These are phyloP conservation scores for Phrynocephalus versicolor DNA, from an alignment of 2,113 vertebrate genomes.

Conservation along the genomic window DNA sequence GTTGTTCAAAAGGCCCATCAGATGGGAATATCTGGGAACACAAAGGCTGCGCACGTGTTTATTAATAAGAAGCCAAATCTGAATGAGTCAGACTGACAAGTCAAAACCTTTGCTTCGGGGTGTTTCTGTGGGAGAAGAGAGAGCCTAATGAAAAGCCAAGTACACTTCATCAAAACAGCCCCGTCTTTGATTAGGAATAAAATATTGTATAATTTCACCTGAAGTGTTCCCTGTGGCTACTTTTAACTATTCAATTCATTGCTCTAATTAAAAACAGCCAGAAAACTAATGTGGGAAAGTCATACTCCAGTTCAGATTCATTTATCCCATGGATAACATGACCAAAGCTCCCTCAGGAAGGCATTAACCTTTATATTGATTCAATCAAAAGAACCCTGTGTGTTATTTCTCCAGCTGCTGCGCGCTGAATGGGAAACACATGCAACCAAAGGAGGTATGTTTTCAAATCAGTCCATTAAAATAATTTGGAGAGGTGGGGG, in stretches of 20 bases:
- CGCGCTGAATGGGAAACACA: conserved; percentile 11
- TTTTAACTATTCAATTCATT: conserved; percentile 49
- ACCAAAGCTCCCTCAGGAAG: conserved; percentile 42
- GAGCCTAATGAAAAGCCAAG: conserved; percentile 1
- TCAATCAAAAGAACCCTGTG: neutral
- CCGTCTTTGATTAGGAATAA: conserved; percentile 30
- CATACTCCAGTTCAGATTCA: conserved; percentile 24
- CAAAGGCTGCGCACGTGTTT: conserved; percentile 12
- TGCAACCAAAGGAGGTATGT: neutral
- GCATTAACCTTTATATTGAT: conserved; percentile 54
- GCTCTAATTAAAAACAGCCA: conserved; percentile 25
- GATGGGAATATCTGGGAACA: neutral
- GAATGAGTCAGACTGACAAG: neutral
- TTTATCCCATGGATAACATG: conserved; percentile 42
- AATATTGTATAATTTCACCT: conserved; percentile 21
- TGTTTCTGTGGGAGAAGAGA: neutral
- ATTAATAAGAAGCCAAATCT: neutral
- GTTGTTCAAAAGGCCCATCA: neutral
- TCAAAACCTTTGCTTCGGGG: neutral
- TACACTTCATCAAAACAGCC: conserved; percentile 29
- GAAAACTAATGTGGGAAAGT: conserved; percentile 38
- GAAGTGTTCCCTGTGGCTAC: conserved; percentile 24
- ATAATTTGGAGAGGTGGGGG: conserved; percentile 35
- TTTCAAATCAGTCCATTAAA: conserved; percentile 37
- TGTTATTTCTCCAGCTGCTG: neutral